Evolutionary conservation across 2,113 vertebrate genomes (phyloP).

Genomic region (Tichodroma muraria): DNA sequence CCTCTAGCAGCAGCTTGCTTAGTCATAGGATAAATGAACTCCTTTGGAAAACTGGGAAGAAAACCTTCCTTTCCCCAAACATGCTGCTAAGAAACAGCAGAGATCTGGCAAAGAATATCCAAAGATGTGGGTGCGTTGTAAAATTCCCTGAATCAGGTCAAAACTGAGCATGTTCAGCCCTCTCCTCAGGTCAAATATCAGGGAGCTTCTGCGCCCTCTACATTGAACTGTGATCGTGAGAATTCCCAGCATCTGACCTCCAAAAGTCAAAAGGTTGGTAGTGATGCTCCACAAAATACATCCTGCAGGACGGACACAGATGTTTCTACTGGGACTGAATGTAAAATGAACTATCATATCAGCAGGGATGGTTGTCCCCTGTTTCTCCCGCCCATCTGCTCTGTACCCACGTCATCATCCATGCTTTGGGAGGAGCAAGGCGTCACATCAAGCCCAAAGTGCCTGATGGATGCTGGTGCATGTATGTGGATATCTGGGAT

Average conservation of each 20-base stretch:
- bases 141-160: background rate
- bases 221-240: background rate
- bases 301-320: fast-evolving
- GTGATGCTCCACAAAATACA: background rate
- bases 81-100: background rate
- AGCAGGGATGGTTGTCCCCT: background rate
- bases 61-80: background rate
- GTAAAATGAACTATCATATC: background rate
- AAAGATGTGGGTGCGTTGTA: background rate
- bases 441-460: background rate
- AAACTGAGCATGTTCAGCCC: background rate
- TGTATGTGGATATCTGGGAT: background rate
- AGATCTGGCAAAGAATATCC: background rate
- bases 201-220: background rate
- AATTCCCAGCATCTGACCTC: background rate
- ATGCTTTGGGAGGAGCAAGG: background rate
- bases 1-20: background rate
- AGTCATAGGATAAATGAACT: background rate
- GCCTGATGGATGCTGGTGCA: background rate
- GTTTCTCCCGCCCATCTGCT: fast-evolving
- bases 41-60: background rate
- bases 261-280: background rate
- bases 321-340: background rate
- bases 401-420: background rate
- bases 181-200: background rate